Evolutionary conservation across 2,113 vertebrate species (phyloP).

Genomic region (Fregata magnificens): DNA sequence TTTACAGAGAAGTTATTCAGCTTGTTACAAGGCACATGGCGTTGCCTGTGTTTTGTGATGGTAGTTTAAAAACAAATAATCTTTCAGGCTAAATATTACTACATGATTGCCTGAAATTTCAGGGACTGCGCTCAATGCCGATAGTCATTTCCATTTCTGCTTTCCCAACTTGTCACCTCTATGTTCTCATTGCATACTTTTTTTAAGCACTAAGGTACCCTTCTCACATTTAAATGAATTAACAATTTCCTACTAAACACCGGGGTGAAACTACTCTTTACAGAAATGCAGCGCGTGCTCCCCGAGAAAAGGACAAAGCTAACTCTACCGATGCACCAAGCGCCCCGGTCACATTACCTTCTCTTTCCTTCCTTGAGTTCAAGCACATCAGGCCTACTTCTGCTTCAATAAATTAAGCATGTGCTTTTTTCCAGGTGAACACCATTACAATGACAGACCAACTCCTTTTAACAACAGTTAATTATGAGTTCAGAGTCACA

Average conservation of each 20-base stretch:
- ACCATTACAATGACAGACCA: neutral
- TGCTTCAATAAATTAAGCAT: neutral
- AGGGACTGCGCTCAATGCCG: neutral
- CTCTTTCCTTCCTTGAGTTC: neutral
- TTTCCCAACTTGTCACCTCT: neutral
- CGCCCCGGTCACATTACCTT: neutral
- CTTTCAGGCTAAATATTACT: neutral
- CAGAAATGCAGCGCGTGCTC: neutral
- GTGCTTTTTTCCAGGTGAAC: neutral
- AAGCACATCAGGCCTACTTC: neutral
- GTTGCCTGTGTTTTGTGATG: neutral
- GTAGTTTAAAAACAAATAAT: neutral
- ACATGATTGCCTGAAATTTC: neutral
- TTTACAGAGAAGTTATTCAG: neutral
- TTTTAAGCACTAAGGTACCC: neutral
- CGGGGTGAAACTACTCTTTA: neutral
- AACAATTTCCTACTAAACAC: neutral
- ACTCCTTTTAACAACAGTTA: neutral
- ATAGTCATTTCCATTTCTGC: neutral
- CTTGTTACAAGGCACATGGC: neutral
- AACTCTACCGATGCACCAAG: neutral
- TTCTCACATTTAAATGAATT: neutral
- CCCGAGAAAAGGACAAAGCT: neutral
- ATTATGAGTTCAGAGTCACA: neutral
- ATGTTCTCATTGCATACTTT: neutral